Evolutionary conservation across 2,888 invertebrate genomes (phyloP).

Genomic region (Eilema sororculum): DNA sequence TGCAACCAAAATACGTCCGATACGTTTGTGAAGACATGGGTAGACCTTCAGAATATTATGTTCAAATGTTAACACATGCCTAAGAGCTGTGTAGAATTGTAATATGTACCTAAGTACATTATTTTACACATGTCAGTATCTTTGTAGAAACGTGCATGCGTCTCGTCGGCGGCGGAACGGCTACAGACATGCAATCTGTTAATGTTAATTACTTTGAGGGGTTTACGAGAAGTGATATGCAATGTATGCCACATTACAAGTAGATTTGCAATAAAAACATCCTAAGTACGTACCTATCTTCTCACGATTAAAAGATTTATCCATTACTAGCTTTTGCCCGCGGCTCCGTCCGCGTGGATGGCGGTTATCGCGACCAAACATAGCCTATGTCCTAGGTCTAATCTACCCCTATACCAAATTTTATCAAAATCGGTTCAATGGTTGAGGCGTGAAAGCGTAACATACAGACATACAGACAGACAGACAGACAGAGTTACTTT

Average conservation of each 20-base stretch:
- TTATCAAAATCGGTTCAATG: too few relatives aligned
- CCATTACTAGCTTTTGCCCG: too few relatives aligned
- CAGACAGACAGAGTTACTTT: too few relatives aligned
- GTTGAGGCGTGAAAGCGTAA: too few relatives aligned
- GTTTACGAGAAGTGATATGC: neutral
- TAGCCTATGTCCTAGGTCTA: too few relatives aligned
- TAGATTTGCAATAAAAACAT: neutral
- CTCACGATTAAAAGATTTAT: too few relatives aligned
- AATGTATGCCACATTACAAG: neutral
- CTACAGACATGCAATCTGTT: neutral
- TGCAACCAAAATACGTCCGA: slow-evolving; percentile 37
- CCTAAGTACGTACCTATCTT: too few relatives aligned
- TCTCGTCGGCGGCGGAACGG: neutral
- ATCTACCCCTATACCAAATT: too few relatives aligned
- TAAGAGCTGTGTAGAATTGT: neutral
- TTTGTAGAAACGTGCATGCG: neutral
- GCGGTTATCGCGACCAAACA: too few relatives aligned
- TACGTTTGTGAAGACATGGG: neutral
- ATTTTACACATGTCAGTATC: neutral
- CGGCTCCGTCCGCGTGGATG: too few relatives aligned
- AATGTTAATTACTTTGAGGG: neutral
- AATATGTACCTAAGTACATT: neutral
- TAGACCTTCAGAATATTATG: neutral
- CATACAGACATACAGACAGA: too few relatives aligned
- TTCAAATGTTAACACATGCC: neutral